Conservation (phyloP, 2,888 invertebrate species). For the Digitonthophagus gazella region DNA sequence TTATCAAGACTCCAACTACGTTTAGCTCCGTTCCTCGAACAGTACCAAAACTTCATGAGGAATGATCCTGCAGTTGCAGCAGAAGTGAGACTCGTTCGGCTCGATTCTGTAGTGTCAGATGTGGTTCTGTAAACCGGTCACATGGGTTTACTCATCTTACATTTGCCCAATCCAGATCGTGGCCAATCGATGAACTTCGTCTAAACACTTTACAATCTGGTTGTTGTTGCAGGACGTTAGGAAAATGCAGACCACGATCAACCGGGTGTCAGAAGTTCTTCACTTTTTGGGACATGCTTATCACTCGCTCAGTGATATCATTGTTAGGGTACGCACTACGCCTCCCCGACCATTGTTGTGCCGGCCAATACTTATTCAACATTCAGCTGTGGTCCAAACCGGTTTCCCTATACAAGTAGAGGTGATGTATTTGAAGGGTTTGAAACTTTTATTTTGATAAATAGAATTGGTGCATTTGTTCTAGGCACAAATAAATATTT, state of each 20-base stretch:
- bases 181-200: neutral
- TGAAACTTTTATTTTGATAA: too few relatives aligned
- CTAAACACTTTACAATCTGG: neutral
- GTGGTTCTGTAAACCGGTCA: neutral
- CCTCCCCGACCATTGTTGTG: slow-evolving; percentile 70
- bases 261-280: slow-evolving; percentile 74
- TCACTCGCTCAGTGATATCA: slow-evolving; percentile 85
- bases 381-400: slow-evolving; percentile 63
- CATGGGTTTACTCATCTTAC: neutral
- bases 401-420: slow-evolving; percentile 66
- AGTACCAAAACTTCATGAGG: slow-evolving; percentile 61
- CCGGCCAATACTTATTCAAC: slow-evolving; percentile 70
- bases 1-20: slow-evolving; percentile 57
- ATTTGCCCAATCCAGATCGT: neutral
- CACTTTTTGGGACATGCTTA: slow-evolving; percentile 87
- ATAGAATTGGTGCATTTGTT: slow-evolving; percentile 13
- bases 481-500: slow-evolving; percentile 39
- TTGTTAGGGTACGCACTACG: slow-evolving; percentile 65
- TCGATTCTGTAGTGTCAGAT: neutral
- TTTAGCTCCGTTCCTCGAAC: slow-evolving; percentile 65
- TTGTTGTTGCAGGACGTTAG: slow-evolving; percentile 48
- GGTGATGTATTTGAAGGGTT: too few relatives aligned
- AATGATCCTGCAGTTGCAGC: slow-evolving; percentile 58
- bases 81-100: slow-evolving; percentile 40
- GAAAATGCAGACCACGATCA: slow-evolving; percentile 65